A percentile compares a stretch with the other conserved stretches of the same genome.
These are phyloP conservation scores for Drosophila affinis DNA, from an alignment of 2,888 invertebrate genomes.

Conservation along the genomic window DNA sequence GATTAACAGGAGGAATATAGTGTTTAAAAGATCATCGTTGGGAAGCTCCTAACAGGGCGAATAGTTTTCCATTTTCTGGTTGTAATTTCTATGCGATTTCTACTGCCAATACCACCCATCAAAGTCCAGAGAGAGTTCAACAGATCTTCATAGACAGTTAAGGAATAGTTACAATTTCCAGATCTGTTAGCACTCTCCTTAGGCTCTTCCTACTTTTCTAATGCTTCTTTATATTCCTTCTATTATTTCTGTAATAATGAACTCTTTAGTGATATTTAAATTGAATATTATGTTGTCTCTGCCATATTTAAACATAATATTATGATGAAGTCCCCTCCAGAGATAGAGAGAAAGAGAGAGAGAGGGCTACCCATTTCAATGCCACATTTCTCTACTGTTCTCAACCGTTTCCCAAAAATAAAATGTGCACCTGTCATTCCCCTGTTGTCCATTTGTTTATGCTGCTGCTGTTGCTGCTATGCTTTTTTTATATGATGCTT, in stretches of 20 bases:
- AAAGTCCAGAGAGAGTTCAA: no score
- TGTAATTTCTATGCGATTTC: not conserved
- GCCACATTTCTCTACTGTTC: not conserved
- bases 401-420: not conserved
- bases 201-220: no score
- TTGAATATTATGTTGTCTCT: not conserved
- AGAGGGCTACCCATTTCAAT: not conserved
- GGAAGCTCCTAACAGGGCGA: not conserved
- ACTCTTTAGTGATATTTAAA: not conserved
- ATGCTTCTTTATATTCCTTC: no score
- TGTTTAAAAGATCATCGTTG: not conserved
- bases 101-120: no score
- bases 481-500: slow-evolving; percentile 52
- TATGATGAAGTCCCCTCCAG: not conserved
- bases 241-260: no score
- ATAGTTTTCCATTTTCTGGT: not conserved
- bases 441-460: slow-evolving; percentile 22
- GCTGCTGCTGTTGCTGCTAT: not conserved
- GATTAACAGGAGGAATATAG: not conserved
- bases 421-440: slow-evolving; percentile 6
- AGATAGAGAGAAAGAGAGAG: not conserved
- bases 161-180: no score
- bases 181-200: no score
- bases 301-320: not conserved
- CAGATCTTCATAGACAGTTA: no score